Conservation (phyloP, 2,888 invertebrate genomes). For the Machimus rusticus region DNA sequence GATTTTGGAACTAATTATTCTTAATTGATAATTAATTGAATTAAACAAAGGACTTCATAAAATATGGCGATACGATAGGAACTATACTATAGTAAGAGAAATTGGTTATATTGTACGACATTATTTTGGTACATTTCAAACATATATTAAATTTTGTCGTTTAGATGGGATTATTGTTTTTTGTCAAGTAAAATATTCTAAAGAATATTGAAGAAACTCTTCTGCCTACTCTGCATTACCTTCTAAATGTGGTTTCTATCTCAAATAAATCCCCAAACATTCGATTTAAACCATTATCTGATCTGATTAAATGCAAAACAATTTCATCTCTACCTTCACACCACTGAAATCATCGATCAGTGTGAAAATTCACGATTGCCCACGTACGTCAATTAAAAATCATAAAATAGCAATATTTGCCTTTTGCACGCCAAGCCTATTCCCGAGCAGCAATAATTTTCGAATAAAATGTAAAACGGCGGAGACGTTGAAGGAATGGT, state of each 20-base stretch:
- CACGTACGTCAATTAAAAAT: slow-evolving; percentile 38
- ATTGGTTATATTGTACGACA: not conserved
- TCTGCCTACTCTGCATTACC: too few relatives aligned
- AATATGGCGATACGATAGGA: not conserved
- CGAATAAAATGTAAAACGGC: slow-evolving; percentile 24
- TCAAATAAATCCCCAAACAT: too few relatives aligned
- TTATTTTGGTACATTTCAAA: not conserved
- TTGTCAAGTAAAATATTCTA: not conserved
- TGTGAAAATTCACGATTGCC: slow-evolving; percentile 15
- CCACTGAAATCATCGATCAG: not conserved
- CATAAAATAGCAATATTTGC: slow-evolving; percentile 39
- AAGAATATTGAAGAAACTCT: too few relatives aligned
- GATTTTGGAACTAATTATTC: not conserved
- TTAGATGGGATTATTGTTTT: too few relatives aligned
- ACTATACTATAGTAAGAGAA: not conserved
- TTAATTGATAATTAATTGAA: not conserved
- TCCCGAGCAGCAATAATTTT: slow-evolving; percentile 33
- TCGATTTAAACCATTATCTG: not conserved
- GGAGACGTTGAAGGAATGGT: not conserved
- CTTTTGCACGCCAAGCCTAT: slow-evolving; percentile 36
- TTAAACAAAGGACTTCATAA: not conserved
- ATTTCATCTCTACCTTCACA: not conserved
- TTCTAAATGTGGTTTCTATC: too few relatives aligned
- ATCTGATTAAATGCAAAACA: not conserved
- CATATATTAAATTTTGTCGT: too few relatives aligned